Base-by-base conservation (phyloP, 1,140 invertebrate species). In the Charaxes varanes region DNA sequence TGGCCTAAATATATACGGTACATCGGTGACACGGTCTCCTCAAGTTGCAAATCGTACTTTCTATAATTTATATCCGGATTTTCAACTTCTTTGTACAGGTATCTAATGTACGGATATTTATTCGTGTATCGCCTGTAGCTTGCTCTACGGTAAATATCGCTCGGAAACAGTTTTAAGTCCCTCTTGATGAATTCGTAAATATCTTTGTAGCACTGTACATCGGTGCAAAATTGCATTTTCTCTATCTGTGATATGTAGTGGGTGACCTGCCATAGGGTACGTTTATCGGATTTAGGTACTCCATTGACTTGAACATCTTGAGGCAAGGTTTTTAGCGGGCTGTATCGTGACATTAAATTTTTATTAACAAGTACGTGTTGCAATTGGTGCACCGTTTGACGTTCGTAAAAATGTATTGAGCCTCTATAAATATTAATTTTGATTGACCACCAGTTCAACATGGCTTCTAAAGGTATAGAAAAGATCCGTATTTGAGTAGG, bases 41-140 rank as follows among this genome's bases (percentile, higher is more conserved):
- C 38, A 2, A 80, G 14, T 16, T 70, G 64, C n/a, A 80, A 40
- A 42, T 80, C 65, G 33, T 66, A 73, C 5, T 28, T 54, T 11
- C 2, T 32, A n/a, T 13, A 26, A 17, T 12, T 11, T 0, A n/a
- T 17, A 8, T 19, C 30, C 13, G 16, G 17, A 2, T 28, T 12
- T 2, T 54, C 32, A 1, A 51, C 28, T 2, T 71, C 50, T 1
- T 46, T 24, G 26, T 43, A 66, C 7, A 76, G 42, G 38, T 73
- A 59, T 38, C 72, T 54, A 0, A 68, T 48, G 28, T 71, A 81
- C 0, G 58, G 38, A 46, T 64, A 64, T 19, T 59, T 51, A 19
- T 40, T 68, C 13, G 54, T 28, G 11, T 60, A 47, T 1, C 44
- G 27, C 19, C 56, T 56, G 5, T 61, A 77, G 0, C 6, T 28